These are phyloP conservation scores for Orthosia incerta DNA, from an alignment of 2,888 invertebrate species.

Conservation along the genomic window DNA sequence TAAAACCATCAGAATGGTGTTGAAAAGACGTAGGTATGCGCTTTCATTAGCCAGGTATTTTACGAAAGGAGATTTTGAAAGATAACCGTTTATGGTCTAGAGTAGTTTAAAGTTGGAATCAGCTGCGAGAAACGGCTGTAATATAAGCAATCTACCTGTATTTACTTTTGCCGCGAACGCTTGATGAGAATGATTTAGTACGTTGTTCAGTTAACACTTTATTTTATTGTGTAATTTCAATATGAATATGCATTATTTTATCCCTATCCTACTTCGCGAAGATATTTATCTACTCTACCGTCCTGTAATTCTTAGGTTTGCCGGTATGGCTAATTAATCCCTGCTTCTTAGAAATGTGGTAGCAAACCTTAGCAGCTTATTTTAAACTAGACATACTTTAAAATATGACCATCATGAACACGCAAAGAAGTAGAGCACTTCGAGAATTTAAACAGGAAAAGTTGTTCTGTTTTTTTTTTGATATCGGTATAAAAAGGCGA, in stretches of 20 bases:
- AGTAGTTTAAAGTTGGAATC: conserved; percentile 41
- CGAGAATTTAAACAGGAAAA: no score
- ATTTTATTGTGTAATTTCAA: conserved; percentile 31
- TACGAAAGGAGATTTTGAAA: conserved; percentile 53
- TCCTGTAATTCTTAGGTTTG: conserved; percentile 12
- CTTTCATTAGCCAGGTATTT: conserved; percentile 54
- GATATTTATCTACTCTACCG: conserved; percentile 3
- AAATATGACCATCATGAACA: no score
- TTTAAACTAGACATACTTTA: no score
- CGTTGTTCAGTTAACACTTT: conserved; percentile 14
- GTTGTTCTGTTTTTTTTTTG: no score
- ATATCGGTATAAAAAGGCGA: neutral
- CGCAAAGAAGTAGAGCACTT: no score
- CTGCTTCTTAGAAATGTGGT: neutral
- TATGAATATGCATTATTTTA: conserved; percentile 37
- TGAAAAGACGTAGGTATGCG: conserved; percentile 47
- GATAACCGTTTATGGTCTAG: conserved; percentile 44
- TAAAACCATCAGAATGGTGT: conserved; percentile 43
- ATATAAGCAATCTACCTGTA: conserved; percentile 21
- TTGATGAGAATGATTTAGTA: conserved; percentile 31
- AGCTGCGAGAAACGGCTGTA: conserved; percentile 45
- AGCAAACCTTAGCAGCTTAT: neutral
- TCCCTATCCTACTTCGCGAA: neutral
- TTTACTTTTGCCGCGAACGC: conserved; percentile 20
- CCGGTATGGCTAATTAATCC: conserved; percentile 3